A percentile compares a stretch with the other conserved stretches of the same genome.
These are phyloP conservation scores for Cynocephalus volans DNA, from an alignment of 2,113 vertebrate species.

Conservation along the genomic window DNA sequence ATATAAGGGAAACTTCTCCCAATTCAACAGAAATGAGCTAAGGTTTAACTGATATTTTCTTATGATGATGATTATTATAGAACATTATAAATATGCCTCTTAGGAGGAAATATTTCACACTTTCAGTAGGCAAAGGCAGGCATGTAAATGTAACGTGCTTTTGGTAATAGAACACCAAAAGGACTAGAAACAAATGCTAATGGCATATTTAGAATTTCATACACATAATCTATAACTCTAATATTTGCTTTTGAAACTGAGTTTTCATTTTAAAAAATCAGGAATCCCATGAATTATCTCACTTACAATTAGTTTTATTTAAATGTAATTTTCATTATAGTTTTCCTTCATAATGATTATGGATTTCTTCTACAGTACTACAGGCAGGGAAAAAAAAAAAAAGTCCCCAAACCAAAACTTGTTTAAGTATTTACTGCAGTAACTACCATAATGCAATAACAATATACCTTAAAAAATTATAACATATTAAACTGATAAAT, in stretches of 20 bases:
- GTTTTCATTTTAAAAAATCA: conserved; percentile 60
- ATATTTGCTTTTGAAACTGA: conserved; percentile 45
- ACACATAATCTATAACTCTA: conserved; percentile 59
- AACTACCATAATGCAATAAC: conserved; percentile 21
- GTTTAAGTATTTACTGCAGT: neutral
- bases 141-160: neutral
- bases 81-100: conserved; percentile 35
- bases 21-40: conserved; percentile 47
- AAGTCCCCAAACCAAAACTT: neutral
- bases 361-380: neutral
- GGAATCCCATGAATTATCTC: conserved; percentile 5
- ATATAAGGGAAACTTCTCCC: neutral
- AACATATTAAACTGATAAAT: neutral
- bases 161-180: conserved; percentile 33
- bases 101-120: conserved; percentile 57
- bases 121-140: neutral
- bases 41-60: conserved; percentile 4
- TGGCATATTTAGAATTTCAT: conserved; percentile 3
- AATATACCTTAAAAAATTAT: conserved; percentile 40
- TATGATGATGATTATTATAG: neutral
- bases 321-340: conserved; percentile 44
- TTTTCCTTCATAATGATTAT: conserved; percentile 20
- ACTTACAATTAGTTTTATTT: conserved; percentile 59
- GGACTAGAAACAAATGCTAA: conserved; percentile 34
- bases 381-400: neutral